Evolutionary conservation across 2,113 vertebrate genomes (phyloP).

Genomic region (Pao palembangensis): DNA sequence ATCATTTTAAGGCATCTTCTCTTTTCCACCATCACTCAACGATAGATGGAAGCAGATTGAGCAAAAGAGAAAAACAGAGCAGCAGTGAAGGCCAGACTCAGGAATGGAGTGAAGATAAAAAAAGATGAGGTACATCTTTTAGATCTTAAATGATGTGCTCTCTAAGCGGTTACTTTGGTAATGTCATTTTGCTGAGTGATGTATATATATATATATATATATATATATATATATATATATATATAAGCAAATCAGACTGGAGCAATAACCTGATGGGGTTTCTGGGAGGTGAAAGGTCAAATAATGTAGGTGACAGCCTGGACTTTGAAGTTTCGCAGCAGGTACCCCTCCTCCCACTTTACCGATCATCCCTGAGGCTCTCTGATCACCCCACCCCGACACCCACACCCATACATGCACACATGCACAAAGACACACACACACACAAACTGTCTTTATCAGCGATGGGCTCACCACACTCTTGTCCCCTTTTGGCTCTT

Average conservation of each 20-base stretch:
- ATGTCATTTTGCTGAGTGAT: constrained; percentile 15
- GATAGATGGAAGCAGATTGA: constrained; percentile 42
- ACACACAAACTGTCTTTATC: constrained; percentile 23
- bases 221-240: no score
- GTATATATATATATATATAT: neutral
- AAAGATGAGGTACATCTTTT: constrained; percentile 7
- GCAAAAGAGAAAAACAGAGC: constrained; percentile 20
- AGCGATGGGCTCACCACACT: constrained; percentile 12
- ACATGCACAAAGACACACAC: no score
- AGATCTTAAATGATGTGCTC: constrained; percentile 23
- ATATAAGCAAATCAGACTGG: constrained; percentile 6
- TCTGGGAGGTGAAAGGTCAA: constrained; percentile 59
- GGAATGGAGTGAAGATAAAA: constrained; percentile 26
- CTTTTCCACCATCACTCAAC: constrained; percentile 47
- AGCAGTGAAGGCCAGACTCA: constrained; percentile 9
- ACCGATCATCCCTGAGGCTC: constrained; percentile 44
- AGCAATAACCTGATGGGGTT: constrained; percentile 39
- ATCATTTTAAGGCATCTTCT: constrained; percentile 69
- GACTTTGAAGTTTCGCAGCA: constrained; percentile 69
- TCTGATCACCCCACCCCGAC: neutral
- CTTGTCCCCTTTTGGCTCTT: constrained; percentile 1
- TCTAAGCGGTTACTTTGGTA: constrained; percentile 10
- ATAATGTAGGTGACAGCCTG: constrained; percentile 64
- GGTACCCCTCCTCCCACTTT: constrained; percentile 41
- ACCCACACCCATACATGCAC: no score